A percentile compares a stretch with the other conserved stretches of the same genome.
Conservation (phyloP, 2,113 vertebrate species). For the Paramisgurnus dabryanus region DNA sequence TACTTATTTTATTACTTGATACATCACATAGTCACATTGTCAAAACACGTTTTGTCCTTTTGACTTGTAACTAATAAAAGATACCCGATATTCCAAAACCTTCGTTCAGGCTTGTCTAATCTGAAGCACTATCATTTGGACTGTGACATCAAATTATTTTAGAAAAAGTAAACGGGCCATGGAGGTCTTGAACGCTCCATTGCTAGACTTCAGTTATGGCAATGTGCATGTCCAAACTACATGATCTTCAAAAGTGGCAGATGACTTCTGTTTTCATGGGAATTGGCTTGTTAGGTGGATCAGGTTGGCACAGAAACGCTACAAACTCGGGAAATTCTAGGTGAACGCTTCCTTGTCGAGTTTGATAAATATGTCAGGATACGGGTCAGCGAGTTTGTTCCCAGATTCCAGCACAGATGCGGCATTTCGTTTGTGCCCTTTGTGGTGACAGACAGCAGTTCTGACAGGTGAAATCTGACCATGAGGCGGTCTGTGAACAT, state of each 20-base stretch:
- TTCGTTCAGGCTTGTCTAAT: slow-evolving; percentile 17
- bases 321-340: too few species aligned
- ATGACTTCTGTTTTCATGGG: slow-evolving; percentile 15
- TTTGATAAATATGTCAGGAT: slow-evolving; percentile 7
- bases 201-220: neutral
- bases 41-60: neutral
- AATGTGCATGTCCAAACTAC: neutral
- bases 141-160: neutral
- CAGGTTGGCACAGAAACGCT: neutral
- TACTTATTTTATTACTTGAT: neutral
- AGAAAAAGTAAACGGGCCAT: neutral
- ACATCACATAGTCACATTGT: neutral
- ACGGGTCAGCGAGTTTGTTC: neutral
- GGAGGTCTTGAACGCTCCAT: slow-evolving; percentile 16
- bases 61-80: neutral
- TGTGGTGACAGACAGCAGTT: neutral
- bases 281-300: slow-evolving; percentile 3
- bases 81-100: neutral
- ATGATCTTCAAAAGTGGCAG: neutral
- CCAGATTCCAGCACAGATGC: neutral
- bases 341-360: neutral
- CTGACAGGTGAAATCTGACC: neutral
- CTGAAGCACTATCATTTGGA: slow-evolving; percentile 8
- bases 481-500: slow-evolving; percentile 2
- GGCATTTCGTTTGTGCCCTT: neutral